A percentile compares a stretch with the other conserved stretches of the same genome.
Evolutionary conservation across 1,140 invertebrate genomes (phyloP).

Genomic region (Carposina sasakii): DNA sequence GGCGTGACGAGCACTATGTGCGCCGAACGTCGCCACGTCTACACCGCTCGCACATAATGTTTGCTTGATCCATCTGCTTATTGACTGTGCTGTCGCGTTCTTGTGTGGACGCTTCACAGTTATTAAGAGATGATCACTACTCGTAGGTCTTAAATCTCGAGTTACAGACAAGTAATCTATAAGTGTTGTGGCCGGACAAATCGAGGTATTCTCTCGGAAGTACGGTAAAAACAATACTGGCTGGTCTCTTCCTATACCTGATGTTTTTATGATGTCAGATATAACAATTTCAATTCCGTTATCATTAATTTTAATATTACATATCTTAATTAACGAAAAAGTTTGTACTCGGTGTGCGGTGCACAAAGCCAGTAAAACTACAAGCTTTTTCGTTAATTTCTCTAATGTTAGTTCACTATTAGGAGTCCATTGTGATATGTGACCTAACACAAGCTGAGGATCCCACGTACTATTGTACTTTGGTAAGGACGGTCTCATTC

Average conservation of each 20-base stretch:
- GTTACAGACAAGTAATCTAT: slow-evolving; percentile 4
- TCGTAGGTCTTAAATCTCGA: not conserved
- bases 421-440: slow-evolving; percentile 17
- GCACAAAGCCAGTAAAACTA: slow-evolving; percentile 26
- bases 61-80: slow-evolving; percentile 34
- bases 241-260: not conserved
- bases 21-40: slow-evolving; percentile 19
- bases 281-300: too few relatives aligned
- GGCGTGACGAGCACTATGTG: slow-evolving; percentile 33
- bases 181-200: slow-evolving; percentile 6
- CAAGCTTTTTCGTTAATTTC: slow-evolving; percentile 19
- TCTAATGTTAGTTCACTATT: slow-evolving; percentile 12
- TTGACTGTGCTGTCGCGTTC: slow-evolving; percentile 22
- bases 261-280: slow-evolving; percentile 8
- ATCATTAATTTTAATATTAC: too few relatives aligned
- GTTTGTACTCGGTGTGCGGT: slow-evolving; percentile 33
- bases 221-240: slow-evolving; percentile 1
- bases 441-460: slow-evolving; percentile 27
- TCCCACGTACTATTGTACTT: slow-evolving; percentile 41
- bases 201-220: not conserved
- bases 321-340: slow-evolving; percentile 21
- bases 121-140: slow-evolving; percentile 13
- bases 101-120: slow-evolving; percentile 16
- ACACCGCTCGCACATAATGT: slow-evolving; percentile 23
- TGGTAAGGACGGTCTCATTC: slow-evolving; percentile 22